phyloP scores from a whole-genome alignment of 2,113 vertebrate genomes.

The Desmodus rotundus region DNA sequence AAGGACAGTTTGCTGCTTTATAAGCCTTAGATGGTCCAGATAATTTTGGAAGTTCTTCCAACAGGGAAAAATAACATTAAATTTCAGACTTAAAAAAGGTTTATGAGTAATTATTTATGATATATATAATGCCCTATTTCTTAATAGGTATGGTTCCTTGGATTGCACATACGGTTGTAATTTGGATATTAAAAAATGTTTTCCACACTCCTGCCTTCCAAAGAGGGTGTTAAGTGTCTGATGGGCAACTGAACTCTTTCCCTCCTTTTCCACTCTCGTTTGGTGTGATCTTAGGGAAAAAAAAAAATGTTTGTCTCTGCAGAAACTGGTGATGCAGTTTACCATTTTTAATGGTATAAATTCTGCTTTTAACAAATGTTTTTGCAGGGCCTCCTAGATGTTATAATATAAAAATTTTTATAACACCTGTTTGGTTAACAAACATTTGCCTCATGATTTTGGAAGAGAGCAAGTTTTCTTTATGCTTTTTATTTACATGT shows the following conservation, averaged over 20 bases:
- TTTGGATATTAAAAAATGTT: neutral
- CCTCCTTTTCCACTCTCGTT: neutral
- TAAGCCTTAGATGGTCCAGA: slow-evolving; percentile 20
- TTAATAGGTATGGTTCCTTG: neutral
- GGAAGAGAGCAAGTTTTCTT: neutral
- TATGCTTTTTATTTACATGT: neutral
- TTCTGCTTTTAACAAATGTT: neutral
- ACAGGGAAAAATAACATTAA: slow-evolving; percentile 20
- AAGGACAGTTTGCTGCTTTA: neutral
- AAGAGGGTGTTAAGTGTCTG: neutral
- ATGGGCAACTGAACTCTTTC: neutral
- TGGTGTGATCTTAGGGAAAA: neutral
- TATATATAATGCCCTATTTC: neutral
- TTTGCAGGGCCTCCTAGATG: neutral
- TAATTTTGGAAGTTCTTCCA: slow-evolving; percentile 44
- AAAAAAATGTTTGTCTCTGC: neutral
- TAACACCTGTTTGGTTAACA: neutral
- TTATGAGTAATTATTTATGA: neutral
- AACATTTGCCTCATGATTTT: neutral
- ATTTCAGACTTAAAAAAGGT: neutral
- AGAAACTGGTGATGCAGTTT: neutral
- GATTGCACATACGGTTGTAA: neutral
- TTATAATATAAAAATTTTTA: neutral
- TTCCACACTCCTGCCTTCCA: neutral
- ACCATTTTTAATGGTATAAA: neutral